phyloP scores from a whole-genome alignment of 37 sponge, comb jelly and placozoan species.

The Axinella damicornis region DNA sequence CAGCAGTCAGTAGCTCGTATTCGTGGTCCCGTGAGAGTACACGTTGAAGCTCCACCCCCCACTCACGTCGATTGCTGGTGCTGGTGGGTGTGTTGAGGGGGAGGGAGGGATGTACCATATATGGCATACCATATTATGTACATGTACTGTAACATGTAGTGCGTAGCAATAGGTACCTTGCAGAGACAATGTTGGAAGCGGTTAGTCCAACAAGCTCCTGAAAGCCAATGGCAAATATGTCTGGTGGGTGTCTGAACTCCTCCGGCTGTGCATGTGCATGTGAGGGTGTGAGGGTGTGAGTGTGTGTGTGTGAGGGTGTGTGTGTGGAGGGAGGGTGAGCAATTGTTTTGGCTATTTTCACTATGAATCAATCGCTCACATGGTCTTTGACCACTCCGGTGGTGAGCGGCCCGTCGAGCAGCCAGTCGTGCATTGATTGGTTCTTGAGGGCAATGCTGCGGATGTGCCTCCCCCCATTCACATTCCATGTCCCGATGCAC shows the following conservation, averaged over 20 bases:
- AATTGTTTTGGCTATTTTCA: no score
- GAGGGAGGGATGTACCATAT: background rate
- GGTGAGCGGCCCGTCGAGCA: slow-evolving; percentile 79
- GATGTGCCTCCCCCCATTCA: slow-evolving; percentile 92
- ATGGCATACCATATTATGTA: no score
- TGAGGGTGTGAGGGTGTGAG: background rate
- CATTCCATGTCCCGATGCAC: slow-evolving; percentile 96
- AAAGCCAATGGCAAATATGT: slow-evolving; percentile 93
- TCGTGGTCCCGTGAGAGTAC: slow-evolving; percentile 78
- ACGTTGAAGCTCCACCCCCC: slow-evolving; percentile 90
- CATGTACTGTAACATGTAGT: no score
- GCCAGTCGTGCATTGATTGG: slow-evolving; percentile 91
- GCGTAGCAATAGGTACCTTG: slow-evolving; percentile 69
- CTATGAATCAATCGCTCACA: background rate
- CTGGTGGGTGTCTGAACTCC: slow-evolving; percentile 60
- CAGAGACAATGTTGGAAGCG: slow-evolving; percentile 90
- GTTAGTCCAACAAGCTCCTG: slow-evolving; percentile 96
- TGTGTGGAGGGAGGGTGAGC: no score
- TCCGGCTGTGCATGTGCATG: slow-evolving; percentile 46
- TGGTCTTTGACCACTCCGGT: slow-evolving; percentile 26
- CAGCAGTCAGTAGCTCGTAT: slow-evolving; percentile 91
- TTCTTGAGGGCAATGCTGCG: slow-evolving; percentile 89
- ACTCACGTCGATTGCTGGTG: slow-evolving; percentile 87
- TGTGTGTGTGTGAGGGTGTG: background rate
- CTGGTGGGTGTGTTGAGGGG: slow-evolving; percentile 26